phyloP scores from a whole-genome alignment of 2,113 vertebrate genomes.

The Stegastes partitus region DNA sequence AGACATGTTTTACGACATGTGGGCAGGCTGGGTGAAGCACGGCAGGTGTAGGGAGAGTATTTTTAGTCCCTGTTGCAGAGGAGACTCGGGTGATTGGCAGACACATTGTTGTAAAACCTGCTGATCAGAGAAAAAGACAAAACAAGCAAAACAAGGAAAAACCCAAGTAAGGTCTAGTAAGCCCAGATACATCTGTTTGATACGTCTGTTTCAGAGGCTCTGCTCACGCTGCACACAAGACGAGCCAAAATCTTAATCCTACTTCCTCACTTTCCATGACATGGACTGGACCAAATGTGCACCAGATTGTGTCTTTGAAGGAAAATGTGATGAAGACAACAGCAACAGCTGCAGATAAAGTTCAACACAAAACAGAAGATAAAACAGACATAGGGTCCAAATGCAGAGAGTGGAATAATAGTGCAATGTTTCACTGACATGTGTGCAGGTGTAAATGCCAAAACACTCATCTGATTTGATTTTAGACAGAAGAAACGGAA shows the following conservation, averaged over 20 bases:
- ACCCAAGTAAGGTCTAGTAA: not conserved
- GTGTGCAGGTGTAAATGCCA: not conserved
- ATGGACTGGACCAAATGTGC: not conserved
- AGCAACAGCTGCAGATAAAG: not conserved
- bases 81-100: conserved; percentile 50
- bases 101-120: conserved; percentile 37
- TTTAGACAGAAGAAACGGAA: not conserved
- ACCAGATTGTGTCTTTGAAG: not conserved
- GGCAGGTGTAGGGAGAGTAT: conserved; percentile 75
- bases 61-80: conserved; percentile 64
- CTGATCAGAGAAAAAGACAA: conserved; percentile 36
- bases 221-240: conserved; percentile 1
- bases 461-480: not conserved
- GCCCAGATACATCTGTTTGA: conserved; percentile 13
- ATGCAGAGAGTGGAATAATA: not conserved
- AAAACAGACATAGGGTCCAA: not conserved
- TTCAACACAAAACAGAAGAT: conserved; percentile 4
- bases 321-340: not conserved
- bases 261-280: not conserved
- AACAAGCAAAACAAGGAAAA: conserved; percentile 26
- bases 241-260: not conserved
- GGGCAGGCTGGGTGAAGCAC: conserved; percentile 45
- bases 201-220: not conserved
- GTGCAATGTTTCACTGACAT: not conserved
- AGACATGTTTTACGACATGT: conserved; percentile 64